These are phyloP conservation scores for Phenganax marumi DNA, from an alignment of 92 coral and sea anemone genomes.

Conservation along the genomic window DNA sequence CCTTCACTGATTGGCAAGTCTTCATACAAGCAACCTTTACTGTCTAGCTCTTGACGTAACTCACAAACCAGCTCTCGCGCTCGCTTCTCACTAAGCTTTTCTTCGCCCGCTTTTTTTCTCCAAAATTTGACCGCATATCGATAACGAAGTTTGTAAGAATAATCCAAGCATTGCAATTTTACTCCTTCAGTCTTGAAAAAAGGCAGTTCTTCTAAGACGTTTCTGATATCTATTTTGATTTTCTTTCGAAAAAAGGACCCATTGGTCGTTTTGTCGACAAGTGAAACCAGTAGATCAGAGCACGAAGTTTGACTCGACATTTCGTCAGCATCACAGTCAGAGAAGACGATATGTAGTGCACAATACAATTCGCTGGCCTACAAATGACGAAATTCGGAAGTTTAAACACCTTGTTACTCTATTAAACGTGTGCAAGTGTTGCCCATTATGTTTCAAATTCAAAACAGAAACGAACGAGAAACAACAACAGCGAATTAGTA, in stretches of 20 bases:
- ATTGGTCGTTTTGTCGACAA: background rate
- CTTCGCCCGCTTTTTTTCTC: background rate
- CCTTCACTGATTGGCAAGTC: background rate
- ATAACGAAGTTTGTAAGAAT: constrained; percentile 18
- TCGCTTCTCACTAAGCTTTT: background rate
- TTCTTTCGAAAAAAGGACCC: background rate
- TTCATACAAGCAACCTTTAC: background rate
- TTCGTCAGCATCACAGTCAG: too few relatives aligned
- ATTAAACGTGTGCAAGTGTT: too few relatives aligned
- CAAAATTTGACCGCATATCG: constrained; percentile 8
- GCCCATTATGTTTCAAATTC: too few relatives aligned
- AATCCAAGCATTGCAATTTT: background rate
- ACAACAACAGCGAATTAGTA: too few relatives aligned
- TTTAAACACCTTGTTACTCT: too few relatives aligned
- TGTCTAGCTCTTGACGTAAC: background rate
- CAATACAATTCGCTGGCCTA: too few relatives aligned
- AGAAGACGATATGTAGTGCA: too few relatives aligned
- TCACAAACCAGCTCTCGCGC: background rate
- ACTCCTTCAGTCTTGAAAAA: background rate
- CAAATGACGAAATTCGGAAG: too few relatives aligned
- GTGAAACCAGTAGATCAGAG: background rate
- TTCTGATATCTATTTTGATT: background rate
- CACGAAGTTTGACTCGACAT: too few relatives aligned
- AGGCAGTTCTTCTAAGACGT: background rate
- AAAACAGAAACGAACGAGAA: too few relatives aligned